Evolutionary conservation across 2,113 vertebrate genomes (phyloP).

Genomic region (Ciconia maguari): DNA sequence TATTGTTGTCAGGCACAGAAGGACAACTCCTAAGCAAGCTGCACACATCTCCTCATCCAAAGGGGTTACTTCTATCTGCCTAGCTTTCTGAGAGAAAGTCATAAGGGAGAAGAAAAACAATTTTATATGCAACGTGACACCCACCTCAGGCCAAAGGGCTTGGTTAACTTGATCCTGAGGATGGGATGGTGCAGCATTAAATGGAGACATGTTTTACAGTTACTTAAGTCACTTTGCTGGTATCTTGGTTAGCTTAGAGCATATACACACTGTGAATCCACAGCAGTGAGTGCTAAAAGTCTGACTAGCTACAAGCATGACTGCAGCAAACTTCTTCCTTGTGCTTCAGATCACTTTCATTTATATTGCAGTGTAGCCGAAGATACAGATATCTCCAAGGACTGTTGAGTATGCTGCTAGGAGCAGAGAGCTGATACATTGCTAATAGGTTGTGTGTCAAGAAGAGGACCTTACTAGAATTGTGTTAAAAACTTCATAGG

Average conservation of each 20-base stretch:
- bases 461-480: background rate
- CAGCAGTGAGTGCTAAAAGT: background rate
- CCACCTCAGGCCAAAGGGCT: background rate
- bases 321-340: background rate
- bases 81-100: background rate
- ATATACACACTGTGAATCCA: background rate
- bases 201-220: background rate
- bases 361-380: background rate
- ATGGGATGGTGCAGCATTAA: background rate
- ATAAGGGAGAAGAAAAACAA: background rate
- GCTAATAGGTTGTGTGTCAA: background rate
- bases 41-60: accelerated
- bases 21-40: background rate
- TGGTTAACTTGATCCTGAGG: background rate
- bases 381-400: background rate
- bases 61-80: background rate
- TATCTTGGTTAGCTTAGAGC: background rate
- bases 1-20: background rate
- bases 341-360: background rate
- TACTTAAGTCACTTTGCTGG: background rate
- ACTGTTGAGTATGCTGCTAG: background rate
- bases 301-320: background rate
- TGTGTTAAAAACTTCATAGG: background rate
- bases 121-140: background rate
- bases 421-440: background rate